A percentile compares a stretch with the other conserved stretches of the same genome.
Conservation (phyloP, 2,113 vertebrate species). For the Anhinga anhinga region DNA sequence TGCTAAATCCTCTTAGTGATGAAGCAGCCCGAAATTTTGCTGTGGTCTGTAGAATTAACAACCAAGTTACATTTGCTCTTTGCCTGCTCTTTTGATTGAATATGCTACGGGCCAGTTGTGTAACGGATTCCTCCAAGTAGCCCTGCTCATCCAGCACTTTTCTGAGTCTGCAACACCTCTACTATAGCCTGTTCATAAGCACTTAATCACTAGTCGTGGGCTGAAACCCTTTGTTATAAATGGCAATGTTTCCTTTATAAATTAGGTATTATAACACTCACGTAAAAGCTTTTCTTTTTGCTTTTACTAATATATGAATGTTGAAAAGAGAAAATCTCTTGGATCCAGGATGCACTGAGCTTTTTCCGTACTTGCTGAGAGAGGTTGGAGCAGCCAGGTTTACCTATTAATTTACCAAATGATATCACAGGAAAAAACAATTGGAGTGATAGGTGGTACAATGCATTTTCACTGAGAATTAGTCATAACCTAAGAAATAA, state of each 20-base stretch:
- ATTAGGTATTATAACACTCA: background rate
- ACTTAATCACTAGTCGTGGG: background rate
- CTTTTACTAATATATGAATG: background rate
- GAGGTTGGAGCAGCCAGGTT: background rate
- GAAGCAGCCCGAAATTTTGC: background rate
- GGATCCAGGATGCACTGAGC: background rate
- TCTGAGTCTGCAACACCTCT: background rate
- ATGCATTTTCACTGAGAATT: background rate
- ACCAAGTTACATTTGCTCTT: background rate
- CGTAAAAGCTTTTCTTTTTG: background rate
- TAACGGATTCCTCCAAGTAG: background rate
- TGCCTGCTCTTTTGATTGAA: background rate
- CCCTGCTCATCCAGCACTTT: background rate
- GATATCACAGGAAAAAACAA: background rate
- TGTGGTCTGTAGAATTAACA: background rate
- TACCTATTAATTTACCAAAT: background rate
- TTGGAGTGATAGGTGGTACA: background rate
- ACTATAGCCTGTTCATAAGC: background rate
- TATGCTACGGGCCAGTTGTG: background rate
- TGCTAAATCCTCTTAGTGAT: background rate
- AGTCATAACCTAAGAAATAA: background rate
- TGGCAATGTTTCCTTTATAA: background rate
- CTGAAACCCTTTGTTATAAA: background rate
- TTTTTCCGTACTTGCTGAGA: background rate
- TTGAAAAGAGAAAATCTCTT: background rate